Evolutionary conservation across 2,113 vertebrate genomes (phyloP).

Genomic region (Apistogramma diplotaenia): DNA sequence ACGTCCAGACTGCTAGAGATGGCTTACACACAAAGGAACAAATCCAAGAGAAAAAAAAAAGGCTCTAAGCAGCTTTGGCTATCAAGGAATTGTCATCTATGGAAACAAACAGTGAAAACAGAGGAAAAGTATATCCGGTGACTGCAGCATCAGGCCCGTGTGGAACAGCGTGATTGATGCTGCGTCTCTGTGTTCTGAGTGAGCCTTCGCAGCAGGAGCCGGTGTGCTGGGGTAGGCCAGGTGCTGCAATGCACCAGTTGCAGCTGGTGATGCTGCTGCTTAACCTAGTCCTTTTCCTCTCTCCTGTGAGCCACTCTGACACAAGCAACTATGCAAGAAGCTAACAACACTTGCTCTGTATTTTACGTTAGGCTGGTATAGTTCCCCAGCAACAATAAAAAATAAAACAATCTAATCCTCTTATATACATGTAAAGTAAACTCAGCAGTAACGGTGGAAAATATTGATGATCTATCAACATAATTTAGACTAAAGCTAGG

Average conservation of each 20-base stretch:
- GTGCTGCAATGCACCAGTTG: slow-evolving; percentile 78
- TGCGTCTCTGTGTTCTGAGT: slow-evolving; percentile 59
- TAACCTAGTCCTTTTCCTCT: slow-evolving; percentile 19
- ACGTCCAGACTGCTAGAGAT: not conserved
- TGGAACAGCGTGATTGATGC: slow-evolving; percentile 67
- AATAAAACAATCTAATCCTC: too few species aligned
- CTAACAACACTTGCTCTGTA: not conserved
- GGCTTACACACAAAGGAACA: slow-evolving; percentile 4
- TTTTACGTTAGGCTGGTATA: not conserved
- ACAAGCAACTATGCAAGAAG: not conserved
- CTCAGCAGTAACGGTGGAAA: not conserved
- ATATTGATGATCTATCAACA: not conserved
- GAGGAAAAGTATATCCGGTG: slow-evolving; percentile 13
- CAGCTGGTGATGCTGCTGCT: slow-evolving; percentile 42
- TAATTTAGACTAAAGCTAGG: not conserved
- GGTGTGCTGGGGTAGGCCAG: slow-evolving; percentile 45
- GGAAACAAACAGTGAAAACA: slow-evolving; percentile 36
- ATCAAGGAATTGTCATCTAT: slow-evolving; percentile 31
- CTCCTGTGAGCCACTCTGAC: not conserved
- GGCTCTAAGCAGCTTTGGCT: slow-evolving; percentile 8
- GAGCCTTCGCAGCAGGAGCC: slow-evolving; percentile 62
- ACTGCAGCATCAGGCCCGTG: slow-evolving; percentile 41
- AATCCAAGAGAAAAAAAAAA: not conserved
- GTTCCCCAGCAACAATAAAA: too few species aligned
- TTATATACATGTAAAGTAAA: too few species aligned